phyloP scores from a whole-genome alignment of 1,140 invertebrate species.

The Temnothorax curvispinosus region DNA sequence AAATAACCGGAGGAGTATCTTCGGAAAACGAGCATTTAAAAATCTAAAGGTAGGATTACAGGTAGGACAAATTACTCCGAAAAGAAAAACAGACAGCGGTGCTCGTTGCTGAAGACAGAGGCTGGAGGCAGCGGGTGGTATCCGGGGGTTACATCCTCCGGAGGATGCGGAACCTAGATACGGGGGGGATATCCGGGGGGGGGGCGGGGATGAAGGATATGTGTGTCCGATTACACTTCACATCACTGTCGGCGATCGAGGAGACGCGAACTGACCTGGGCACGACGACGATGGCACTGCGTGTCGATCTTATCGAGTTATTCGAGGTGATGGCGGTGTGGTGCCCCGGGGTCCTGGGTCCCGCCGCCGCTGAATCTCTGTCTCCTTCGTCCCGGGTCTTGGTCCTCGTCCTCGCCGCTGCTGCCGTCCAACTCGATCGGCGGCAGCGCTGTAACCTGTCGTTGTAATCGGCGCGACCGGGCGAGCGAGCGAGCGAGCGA shows the following conservation, averaged over 20 bases:
- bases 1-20: conserved; percentile 14
- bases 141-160: not conserved
- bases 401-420: conserved; percentile 49
- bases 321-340: not conserved
- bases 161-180: not conserved
- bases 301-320: not conserved
- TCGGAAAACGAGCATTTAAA: not conserved
- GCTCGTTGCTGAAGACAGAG: not conserved
- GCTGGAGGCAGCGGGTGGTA: not conserved
- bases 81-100: not conserved
- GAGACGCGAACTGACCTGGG: conserved; percentile 46
- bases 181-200: not conserved
- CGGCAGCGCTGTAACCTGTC: conserved; percentile 55
- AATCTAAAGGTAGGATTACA: not conserved
- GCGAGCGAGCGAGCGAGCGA: conserved; percentile 49
- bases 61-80: not conserved
- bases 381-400: conserved; percentile 50
- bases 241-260: conserved; percentile 3
- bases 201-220: not conserved
- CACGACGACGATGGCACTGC: conserved; percentile 31
- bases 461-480: conserved; percentile 44
- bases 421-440: conserved; percentile 56
- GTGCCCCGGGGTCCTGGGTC: conserved; percentile 40
- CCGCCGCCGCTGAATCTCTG: conserved; percentile 32
- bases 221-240: not conserved